Conservation (phyloP, 2,888 invertebrate species). For the Drosophila monieri region DNA sequence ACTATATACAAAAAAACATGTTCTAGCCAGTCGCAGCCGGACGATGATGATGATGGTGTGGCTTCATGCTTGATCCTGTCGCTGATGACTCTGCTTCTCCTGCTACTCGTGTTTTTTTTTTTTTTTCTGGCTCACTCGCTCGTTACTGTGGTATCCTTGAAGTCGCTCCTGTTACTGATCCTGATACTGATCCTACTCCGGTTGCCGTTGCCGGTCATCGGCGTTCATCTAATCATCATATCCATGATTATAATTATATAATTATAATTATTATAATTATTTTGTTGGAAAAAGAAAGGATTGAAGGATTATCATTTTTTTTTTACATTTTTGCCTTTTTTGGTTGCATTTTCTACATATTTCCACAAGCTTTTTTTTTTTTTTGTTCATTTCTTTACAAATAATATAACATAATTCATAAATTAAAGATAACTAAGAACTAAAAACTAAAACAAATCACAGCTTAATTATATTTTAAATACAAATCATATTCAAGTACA, state of each 20-base stretch:
- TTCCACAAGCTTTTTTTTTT: background rate
- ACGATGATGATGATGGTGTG: slow-evolving; percentile 6
- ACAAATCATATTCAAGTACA: too few relatives aligned
- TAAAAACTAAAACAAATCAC: slow-evolving; percentile 1
- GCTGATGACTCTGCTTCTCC: background rate
- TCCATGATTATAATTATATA: too few relatives aligned
- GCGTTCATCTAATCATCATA: slow-evolving; percentile 79
- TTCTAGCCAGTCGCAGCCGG: too few relatives aligned
- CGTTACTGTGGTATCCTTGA: slow-evolving; percentile 26
- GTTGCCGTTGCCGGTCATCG: slow-evolving; percentile 82
- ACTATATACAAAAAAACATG: slow-evolving; percentile 25
- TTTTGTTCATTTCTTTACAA: background rate
- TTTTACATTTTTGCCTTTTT: background rate
- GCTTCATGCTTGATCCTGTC: background rate
- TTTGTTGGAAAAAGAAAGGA: background rate
- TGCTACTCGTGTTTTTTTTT: background rate
- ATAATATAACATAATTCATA: background rate
- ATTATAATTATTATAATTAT: background rate
- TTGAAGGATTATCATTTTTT: too few relatives aligned
- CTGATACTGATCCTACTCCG: slow-evolving; percentile 60
- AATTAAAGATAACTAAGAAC: background rate
- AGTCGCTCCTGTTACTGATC: slow-evolving; percentile 49
- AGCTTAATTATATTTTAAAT: background rate
- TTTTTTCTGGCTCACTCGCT: background rate
- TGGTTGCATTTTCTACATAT: background rate